Base-by-base conservation (phyloP, 2,888 invertebrate species). In the Pyrochroa serraticornis region DNA sequence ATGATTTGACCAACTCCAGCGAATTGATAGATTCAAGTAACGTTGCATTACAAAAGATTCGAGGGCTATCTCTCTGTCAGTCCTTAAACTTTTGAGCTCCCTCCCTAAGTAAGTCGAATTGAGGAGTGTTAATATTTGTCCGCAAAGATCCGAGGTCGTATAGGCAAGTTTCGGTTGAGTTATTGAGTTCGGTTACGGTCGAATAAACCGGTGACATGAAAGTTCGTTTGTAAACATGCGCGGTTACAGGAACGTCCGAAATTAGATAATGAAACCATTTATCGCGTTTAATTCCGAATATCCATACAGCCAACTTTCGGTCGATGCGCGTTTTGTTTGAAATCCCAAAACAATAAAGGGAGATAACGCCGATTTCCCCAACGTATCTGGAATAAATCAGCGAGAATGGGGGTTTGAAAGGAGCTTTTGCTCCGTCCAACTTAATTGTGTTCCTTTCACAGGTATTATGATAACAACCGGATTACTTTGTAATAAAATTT, bases 361-460 rank as follows among this genome's bases (percentile, higher is more conserved):
- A 42, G 50, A 50, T 50, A 50, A 50, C 50, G 42, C 33, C 41
- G 41, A 33, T 41, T 41, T 36, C 42, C 36, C 12, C 49, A 49
- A 38, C 49, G 13, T 49, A 41, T 49, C 39, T 39, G 34, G 31
- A 42, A 42, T 36, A 42, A 50, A 50, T 50, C 14, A 36, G 42
- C 22, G 22, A 5, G 32, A 47, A 47, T 8, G 9, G 36, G 35
- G 35, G 35, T 36, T 10, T 49, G 41, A 49, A 22, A 14, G 10
- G 9, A 31, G 38, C 10, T 8, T 6, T 35, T 13, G 32, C 33
- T 13, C 9, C 6, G 37, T 22, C 30, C 10, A 13, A 34, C 41
- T 41, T 49, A 49, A 41, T 49, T 41, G 33, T n/a, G 30, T 31
- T 46, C 32, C 14, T 8, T 35, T 13, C 14, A 14, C 46, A 37